phyloP scores from a whole-genome alignment of 2,888 invertebrate genomes.

The Drosophila meridionalis region DNA sequence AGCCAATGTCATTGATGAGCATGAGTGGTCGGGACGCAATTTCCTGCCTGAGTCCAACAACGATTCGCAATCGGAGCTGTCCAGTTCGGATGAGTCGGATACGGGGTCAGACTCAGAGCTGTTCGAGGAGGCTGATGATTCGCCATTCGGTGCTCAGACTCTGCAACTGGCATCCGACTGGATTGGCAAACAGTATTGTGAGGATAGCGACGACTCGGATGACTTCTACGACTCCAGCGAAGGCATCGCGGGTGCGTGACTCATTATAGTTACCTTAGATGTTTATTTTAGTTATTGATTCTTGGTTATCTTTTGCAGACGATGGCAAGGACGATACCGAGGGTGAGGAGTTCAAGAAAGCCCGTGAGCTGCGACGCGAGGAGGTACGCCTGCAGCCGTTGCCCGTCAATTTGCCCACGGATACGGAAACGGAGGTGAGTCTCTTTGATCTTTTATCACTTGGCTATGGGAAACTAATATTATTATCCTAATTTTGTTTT shows the following conservation, averaged over 20 bases:
- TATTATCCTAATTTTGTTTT: constrained; percentile 67
- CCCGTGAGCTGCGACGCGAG: constrained; percentile 88
- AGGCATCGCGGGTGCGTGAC: constrained; percentile 81
- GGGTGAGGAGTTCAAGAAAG: constrained; percentile 89
- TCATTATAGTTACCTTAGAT: background rate
- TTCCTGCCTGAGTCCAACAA: constrained; percentile 92
- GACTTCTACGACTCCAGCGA: constrained; percentile 85
- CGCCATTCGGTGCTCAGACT: constrained; percentile 87
- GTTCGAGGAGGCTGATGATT: constrained; percentile 89
- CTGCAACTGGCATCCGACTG: constrained; percentile 89
- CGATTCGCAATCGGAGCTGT: constrained; percentile 88
- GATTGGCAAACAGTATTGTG: constrained; percentile 87
- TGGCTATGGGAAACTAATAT: constrained; percentile 66
- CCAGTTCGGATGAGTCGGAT: constrained; percentile 87
- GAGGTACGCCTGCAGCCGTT: constrained; percentile 89
- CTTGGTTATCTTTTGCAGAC: constrained; percentile 55
- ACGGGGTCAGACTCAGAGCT: constrained; percentile 88
- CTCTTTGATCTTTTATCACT: constrained; percentile 3
- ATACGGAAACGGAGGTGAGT: constrained; percentile 90
- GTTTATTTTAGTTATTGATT: background rate
- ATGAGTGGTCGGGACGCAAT: constrained; percentile 98
- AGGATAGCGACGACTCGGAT: constrained; percentile 85
- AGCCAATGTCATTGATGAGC: constrained; percentile 94
- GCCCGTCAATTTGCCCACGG: constrained; percentile 87
- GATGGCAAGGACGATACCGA: constrained; percentile 90